Evolutionary conservation across 2,888 invertebrate genomes (phyloP), one percentile per base, ranked within the genome.

Genomic region (Brachypterus glaber): DNA sequence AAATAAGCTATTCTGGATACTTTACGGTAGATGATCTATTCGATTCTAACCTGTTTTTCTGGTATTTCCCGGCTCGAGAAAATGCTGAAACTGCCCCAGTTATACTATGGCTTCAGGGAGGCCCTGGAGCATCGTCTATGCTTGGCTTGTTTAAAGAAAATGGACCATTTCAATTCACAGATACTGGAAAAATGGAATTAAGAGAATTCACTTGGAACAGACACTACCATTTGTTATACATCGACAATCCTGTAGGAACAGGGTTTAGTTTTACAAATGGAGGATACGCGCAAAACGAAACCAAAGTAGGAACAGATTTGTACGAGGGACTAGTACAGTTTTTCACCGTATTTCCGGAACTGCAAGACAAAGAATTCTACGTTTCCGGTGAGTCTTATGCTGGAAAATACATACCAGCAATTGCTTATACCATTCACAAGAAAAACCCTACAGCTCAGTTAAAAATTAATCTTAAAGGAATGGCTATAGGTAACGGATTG

Each of bases 171-270:
- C 53, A 62, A 30, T 67, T 80, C 2, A 68, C 70, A 30, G 45
- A 48, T 8, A 46, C 39, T 3, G 52, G 58, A 2, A 58, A 53
- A 33, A 42, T 63, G 41, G 63, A 50, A 60, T 62, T 72, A 40
- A 73, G 86, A 27, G 73, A 82, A 50, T 79, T 79, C 48, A 77
- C 81, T 9, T 90, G 91, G 91, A 80, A 77, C 40, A 65, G 73
- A 17, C 75, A 74, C 4, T 84, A 84, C 57, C 79, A 81, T 50
- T 61, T 92, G 26, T 71, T 92, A 31, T 92, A 85, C 58, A 82
- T 92, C 37, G 92, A 92, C 58, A 91, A 89, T 61, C 92, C 92
- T 0, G 91, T 87, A 1, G 89, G 90, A 1, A 83, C 89, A 1
- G 92, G 92, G 0, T 92, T 82, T 59, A 91, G 90, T 63, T 91